A percentile compares a stretch with the other conserved stretches of the same genome.
These are phyloP conservation scores for Aphyosemion australe DNA, from an alignment of 2,113 vertebrate species.

Conservation along the genomic window DNA sequence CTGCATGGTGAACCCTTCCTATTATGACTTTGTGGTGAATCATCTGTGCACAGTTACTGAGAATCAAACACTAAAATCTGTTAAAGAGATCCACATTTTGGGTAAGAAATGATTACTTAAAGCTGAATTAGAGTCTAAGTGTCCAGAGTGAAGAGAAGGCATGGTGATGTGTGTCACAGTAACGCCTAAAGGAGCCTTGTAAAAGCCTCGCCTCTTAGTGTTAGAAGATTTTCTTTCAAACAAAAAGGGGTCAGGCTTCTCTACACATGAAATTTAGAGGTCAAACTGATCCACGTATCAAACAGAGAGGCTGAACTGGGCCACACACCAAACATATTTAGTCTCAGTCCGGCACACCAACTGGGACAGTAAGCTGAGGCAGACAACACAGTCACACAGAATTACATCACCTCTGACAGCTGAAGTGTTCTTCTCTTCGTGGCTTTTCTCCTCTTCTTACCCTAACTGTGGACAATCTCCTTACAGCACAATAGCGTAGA, in stretches of 20 bases:
- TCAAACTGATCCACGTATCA: constrained; percentile 69
- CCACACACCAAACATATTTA: constrained; percentile 73
- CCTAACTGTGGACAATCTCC: constrained; percentile 70
- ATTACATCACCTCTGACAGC: constrained; percentile 71
- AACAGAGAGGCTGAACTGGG: constrained; percentile 52
- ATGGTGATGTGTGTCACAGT: constrained; percentile 5
- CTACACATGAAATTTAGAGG: constrained; percentile 69
- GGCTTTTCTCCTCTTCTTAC: constrained; percentile 68
- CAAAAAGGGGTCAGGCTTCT: constrained; percentile 54
- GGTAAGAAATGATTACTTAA: too few species aligned
- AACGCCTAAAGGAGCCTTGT: constrained; percentile 45
- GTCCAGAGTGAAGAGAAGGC: too few species aligned
- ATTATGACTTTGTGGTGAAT: too few species aligned
- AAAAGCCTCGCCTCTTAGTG: constrained; percentile 52
- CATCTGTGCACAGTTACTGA: too few species aligned
- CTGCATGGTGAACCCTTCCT: too few species aligned
- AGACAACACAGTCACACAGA: constrained; percentile 56
- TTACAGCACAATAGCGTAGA: constrained; percentile 70
- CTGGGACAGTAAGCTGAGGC: constrained; percentile 52
- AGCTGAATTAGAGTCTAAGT: too few species aligned
- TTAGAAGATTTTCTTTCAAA: constrained; percentile 55
- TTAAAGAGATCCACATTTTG: too few species aligned
- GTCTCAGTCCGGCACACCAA: constrained; percentile 45
- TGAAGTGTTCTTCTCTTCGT: constrained; percentile 62
- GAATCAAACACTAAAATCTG: too few species aligned